Conservation (phyloP, 2,113 vertebrate species). For the Macquaria ambigua region DNA sequence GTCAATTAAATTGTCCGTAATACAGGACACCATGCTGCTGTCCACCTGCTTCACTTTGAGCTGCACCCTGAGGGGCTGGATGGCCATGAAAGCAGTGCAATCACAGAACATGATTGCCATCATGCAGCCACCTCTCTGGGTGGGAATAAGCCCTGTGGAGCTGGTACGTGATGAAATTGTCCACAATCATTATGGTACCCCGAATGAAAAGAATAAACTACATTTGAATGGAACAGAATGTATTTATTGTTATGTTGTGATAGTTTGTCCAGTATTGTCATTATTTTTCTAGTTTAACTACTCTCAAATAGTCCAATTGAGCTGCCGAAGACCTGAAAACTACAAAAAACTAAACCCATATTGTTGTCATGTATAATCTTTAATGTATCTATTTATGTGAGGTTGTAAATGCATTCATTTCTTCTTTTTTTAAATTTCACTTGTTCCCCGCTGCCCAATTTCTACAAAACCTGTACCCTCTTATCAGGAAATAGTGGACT, state of each 20-base stretch:
- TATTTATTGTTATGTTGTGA: background rate
- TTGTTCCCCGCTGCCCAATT: background rate
- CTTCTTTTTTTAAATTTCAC: background rate
- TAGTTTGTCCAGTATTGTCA: background rate
- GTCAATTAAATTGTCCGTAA: slow-evolving; percentile 60
- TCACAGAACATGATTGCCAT: slow-evolving; percentile 56
- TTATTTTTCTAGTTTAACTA: background rate
- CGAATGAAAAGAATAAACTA: background rate
- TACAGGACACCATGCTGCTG: slow-evolving; percentile 50
- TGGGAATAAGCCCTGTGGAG: slow-evolving; percentile 22
- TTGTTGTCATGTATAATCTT: background rate
- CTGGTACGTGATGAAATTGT: slow-evolving; percentile 40
- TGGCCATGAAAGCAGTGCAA: slow-evolving; percentile 47
- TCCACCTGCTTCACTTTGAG: slow-evolving; percentile 55
- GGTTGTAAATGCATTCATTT: background rate
- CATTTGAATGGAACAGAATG: background rate
- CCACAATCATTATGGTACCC: slow-evolving; percentile 7
- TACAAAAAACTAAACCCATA: background rate
- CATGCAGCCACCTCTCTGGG: slow-evolving; percentile 31
- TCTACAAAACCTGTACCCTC: background rate
- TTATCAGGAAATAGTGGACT: slow-evolving; percentile 6
- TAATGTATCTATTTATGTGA: background rate
- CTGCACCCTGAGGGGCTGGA: slow-evolving; percentile 27
- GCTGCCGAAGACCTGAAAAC: background rate
- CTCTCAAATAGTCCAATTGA: background rate